phyloP scores from a whole-genome alignment of 2,888 invertebrate genomes.

The Cinara cedri region DNA sequence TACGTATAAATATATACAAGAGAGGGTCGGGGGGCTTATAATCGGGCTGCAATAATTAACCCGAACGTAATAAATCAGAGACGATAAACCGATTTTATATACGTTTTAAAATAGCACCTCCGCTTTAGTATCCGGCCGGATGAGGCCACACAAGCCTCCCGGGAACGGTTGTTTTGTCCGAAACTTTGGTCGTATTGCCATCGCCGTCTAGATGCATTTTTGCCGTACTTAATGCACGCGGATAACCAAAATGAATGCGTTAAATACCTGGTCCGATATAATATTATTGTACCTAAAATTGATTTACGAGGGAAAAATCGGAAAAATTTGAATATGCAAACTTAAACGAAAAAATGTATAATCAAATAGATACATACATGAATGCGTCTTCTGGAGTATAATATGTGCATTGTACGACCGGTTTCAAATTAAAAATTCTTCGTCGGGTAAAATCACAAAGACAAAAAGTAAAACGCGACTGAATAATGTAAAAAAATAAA shows the following conservation, averaged over 20 bases:
- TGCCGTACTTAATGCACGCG: neutral
- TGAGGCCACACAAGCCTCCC: constrained; percentile 31
- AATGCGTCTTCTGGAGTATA: no score
- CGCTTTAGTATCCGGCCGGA: constrained; percentile 33
- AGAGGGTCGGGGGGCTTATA: constrained; percentile 34
- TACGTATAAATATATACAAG: neutral
- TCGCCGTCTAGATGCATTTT: neutral
- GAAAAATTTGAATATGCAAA: no score
- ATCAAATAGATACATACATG: no score
- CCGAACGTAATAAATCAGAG: constrained; percentile 47
- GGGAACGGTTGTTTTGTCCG: neutral
- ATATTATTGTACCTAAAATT: no score
- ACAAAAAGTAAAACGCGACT: no score
- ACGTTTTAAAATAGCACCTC: constrained; percentile 48
- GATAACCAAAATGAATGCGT: constrained; percentile 32
- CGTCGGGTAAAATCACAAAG: no score
- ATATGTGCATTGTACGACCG: no score
- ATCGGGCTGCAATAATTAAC: constrained; percentile 54
- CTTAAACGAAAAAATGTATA: no score
- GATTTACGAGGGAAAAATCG: no score
- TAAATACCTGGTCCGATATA: no score
- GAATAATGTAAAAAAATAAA: no score
- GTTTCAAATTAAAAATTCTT: no score
- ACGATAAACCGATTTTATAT: constrained; percentile 51
- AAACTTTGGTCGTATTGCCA: constrained; percentile 42